These are phyloP conservation scores for Acanthosoma haemorrhoidale DNA, from an alignment of 2,888 invertebrate species.

Conservation along the genomic window DNA sequence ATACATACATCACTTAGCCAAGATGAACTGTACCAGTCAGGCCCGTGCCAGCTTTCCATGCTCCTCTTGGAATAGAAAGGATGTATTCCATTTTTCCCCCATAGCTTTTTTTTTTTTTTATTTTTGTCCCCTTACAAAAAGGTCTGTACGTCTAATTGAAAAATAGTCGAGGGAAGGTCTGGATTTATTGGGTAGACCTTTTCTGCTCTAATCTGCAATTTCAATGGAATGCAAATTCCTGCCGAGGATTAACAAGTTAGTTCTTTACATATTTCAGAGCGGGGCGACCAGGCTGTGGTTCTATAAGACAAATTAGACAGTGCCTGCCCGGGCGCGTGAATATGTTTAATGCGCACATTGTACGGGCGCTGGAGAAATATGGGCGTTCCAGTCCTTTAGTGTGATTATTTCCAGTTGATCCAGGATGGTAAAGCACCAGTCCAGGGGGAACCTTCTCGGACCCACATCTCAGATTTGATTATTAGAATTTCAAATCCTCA, in stretches of 20 bases:
- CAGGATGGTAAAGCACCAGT: conserved; percentile 4
- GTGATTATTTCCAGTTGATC: conserved; percentile 11
- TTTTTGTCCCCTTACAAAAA: background rate
- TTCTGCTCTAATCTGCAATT: conserved; percentile 10
- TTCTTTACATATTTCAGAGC: conserved; percentile 7
- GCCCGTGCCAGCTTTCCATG: background rate
- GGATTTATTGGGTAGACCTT: conserved; percentile 8
- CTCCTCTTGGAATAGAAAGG: too few species aligned
- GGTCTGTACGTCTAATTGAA: conserved; percentile 1
- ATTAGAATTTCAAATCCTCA: background rate
- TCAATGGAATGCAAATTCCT: conserved; percentile 8
- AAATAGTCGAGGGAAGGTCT: conserved; percentile 5
- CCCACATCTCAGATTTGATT: background rate
- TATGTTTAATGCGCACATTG: conserved; percentile 2
- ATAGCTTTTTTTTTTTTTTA: background rate
- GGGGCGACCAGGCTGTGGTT: background rate
- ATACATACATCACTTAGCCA: conserved; percentile 7
- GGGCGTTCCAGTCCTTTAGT: background rate
- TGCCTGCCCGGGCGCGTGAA: background rate
- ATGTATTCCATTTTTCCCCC: background rate
- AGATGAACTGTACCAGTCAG: background rate
- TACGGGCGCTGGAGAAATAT: conserved; percentile 1
- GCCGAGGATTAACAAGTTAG: conserved; percentile 3
- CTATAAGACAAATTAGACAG: conserved; percentile 12
- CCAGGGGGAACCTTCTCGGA: too few species aligned